These are phyloP conservation scores for Bubo bubo DNA, from an alignment of 2,113 vertebrate species.

Conservation along the genomic window DNA sequence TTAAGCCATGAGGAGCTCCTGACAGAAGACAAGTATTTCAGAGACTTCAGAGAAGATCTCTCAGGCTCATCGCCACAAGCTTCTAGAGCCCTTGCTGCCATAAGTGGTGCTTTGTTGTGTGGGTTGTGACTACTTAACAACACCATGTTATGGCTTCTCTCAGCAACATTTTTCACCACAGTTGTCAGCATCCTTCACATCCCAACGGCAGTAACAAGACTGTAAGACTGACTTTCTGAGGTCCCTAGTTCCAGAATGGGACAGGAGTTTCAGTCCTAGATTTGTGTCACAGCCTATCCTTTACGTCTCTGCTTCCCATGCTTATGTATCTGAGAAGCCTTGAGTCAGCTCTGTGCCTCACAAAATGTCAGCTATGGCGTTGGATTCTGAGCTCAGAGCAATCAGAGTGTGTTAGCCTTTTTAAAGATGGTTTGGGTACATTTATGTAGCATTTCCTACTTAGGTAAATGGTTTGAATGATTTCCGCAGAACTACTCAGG, in stretches of 20 bases:
- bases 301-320: background rate
- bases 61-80: background rate
- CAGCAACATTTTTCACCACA: background rate
- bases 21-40: background rate
- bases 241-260: background rate
- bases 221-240: background rate
- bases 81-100: background rate
- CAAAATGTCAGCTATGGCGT: background rate
- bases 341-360: background rate
- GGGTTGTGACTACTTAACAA: background rate
- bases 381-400: background rate
- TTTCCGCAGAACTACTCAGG: background rate
- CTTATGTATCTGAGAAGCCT: background rate
- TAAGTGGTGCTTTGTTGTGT: background rate
- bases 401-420: background rate
- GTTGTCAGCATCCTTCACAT: background rate
- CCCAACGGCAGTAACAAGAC: background rate
- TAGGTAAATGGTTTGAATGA: background rate
- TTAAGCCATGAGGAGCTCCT: background rate
- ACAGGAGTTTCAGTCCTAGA: background rate
- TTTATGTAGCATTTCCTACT: background rate
- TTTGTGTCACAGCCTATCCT: background rate
- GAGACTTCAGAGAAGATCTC: background rate
- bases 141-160: background rate
- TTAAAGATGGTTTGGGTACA: background rate